These are phyloP conservation scores for Mormoops blainvillei DNA, from an alignment of 2,113 vertebrate species.

Conservation along the genomic window DNA sequence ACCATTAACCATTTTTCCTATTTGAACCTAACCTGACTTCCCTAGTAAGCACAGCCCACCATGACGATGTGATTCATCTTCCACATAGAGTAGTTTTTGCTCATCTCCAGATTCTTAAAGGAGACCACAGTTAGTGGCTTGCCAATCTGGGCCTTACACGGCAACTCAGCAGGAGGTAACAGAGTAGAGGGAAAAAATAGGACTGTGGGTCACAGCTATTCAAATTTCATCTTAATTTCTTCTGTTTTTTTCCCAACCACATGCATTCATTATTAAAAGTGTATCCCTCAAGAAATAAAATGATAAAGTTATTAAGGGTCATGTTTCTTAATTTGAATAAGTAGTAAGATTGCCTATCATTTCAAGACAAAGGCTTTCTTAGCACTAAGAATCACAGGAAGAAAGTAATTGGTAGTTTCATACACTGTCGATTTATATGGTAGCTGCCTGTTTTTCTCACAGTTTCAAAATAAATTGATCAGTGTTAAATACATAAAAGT, in stretches of 20 bases:
- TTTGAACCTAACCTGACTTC: not conserved
- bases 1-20: not conserved
- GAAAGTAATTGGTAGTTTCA: not conserved
- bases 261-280: not conserved
- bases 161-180: not conserved
- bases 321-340: not conserved
- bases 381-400: slow-evolving; percentile 1
- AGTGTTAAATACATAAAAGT: not conserved
- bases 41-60: not conserved
- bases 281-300: slow-evolving; percentile 7
- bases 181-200: not conserved
- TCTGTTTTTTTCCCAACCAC: not conserved
- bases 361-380: not conserved
- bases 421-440: not conserved
- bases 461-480: not conserved
- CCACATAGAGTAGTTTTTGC: not conserved
- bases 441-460: not conserved
- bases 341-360: not conserved
- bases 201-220: not conserved
- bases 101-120: not conserved
- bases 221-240: slow-evolving; percentile 1
- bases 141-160: not conserved
- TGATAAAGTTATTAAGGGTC: not conserved
- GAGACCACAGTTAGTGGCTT: not conserved
- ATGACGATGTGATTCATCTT: not conserved